Conservation (phyloP, 2,797 vertebrate genomes). For the Tenualosa thibaudeaui region DNA sequence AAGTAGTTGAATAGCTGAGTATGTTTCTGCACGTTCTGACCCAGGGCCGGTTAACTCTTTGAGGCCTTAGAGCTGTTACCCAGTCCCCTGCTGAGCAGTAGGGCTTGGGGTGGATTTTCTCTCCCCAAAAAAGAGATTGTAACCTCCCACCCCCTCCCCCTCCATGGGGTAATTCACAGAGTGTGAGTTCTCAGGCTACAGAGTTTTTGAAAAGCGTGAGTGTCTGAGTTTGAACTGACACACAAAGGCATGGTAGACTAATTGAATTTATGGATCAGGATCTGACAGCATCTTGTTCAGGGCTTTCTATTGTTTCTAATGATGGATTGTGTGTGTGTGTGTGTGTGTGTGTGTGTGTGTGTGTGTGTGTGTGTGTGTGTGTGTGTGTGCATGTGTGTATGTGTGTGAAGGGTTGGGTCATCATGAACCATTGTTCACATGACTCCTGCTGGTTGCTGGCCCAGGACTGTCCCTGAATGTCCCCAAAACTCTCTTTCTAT, state of each 20-base stretch:
- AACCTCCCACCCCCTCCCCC: not conserved
- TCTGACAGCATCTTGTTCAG: not conserved
- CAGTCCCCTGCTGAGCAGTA: not conserved
- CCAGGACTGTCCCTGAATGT: not conserved
- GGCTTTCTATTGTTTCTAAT: not conserved
- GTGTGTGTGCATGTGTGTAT: not conserved
- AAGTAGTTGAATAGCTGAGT: slow-evolving; percentile 27
- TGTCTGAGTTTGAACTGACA: not conserved
- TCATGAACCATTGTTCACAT: not conserved
- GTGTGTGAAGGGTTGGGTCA: not conserved
- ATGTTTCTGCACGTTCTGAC: not conserved
- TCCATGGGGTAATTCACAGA: not conserved
- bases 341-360: not conserved
- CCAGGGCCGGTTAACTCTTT: slow-evolving; percentile 30
- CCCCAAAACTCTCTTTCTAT: not conserved
- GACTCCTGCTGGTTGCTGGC: not conserved
- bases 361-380: not conserved
- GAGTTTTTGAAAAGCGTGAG: not conserved
- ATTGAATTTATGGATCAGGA: not conserved
- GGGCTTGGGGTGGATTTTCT: not conserved
- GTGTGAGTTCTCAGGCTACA: not conserved
- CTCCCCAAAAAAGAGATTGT: not conserved
- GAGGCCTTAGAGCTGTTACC: slow-evolving; percentile 1
- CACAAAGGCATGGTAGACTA: not conserved
- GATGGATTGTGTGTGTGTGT: not conserved